Evolutionary conservation across 1,140 invertebrate species (phyloP).

Genomic region (Chironomus striatipennis): DNA sequence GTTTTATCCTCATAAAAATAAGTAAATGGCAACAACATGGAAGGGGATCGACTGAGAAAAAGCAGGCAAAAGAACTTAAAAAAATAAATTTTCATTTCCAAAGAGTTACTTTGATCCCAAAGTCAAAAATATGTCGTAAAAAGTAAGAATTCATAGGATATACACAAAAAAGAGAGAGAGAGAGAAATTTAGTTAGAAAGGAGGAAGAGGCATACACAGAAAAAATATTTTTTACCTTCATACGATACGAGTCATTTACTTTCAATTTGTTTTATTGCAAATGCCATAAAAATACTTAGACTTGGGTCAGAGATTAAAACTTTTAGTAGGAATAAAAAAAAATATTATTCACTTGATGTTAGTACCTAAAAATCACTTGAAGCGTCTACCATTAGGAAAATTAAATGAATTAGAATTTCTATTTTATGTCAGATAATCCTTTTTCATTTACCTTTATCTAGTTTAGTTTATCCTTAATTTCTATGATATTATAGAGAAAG

Average conservation of each 20-base stretch:
- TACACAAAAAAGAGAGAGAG: not conserved
- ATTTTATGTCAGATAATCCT: not conserved
- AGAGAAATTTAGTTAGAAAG: not conserved
- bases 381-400: slow-evolving; percentile 1
- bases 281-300: slow-evolving; percentile 14
- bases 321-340: not conserved
- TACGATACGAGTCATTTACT: slow-evolving; percentile 17
- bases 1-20: too few relatives aligned
- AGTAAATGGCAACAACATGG: too few relatives aligned
- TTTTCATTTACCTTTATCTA: too few relatives aligned
- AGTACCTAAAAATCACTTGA: not conserved
- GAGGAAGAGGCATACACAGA: too few relatives aligned
- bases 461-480: too few relatives aligned
- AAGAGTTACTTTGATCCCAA: too few relatives aligned
- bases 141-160: not conserved
- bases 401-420: slow-evolving; percentile 4
- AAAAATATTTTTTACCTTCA: not conserved
- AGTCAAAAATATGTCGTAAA: too few relatives aligned
- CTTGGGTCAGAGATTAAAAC: slow-evolving; percentile 12
- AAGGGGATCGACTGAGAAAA: too few relatives aligned
- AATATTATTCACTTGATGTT: not conserved
- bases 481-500: too few relatives aligned
- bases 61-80: too few relatives aligned
- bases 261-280: slow-evolving; percentile 22
- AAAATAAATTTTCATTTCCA: too few relatives aligned